Percentiles rank a stretch among this genome's conserved stretches.
These are phyloP conservation scores for Drosophila longiperda DNA, from an alignment of 2,888 invertebrate genomes.

Conservation along the genomic window DNA sequence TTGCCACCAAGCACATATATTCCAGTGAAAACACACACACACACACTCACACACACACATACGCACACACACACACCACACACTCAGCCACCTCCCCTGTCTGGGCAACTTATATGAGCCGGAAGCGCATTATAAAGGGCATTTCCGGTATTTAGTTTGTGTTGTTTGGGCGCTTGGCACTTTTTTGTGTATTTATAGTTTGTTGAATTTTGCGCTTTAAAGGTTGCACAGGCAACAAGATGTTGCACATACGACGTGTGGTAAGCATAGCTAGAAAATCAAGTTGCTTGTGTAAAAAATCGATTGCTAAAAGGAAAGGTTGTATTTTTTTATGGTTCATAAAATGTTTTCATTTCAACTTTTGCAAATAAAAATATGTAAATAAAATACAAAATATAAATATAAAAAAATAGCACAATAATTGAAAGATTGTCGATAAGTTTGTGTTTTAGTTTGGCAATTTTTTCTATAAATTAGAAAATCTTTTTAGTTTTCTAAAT, in stretches of 20 bases:
- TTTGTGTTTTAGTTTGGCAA: not conserved
- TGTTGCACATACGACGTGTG: constrained; percentile 48
- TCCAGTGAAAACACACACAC: constrained; percentile 2
- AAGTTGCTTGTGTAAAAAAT: not conserved
- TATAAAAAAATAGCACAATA: not conserved
- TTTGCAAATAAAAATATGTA: not conserved
- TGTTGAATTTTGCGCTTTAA: constrained; percentile 56
- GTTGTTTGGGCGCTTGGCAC: constrained; percentile 27
- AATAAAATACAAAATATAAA: not conserved
- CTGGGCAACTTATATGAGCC: constrained; percentile 68
- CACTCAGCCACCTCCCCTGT: constrained; percentile 34
- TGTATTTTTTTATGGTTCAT: not conserved
- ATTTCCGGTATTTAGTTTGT: constrained; percentile 76
- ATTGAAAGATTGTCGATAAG: not conserved
- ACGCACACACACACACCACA: not conserved
- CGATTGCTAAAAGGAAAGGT: not conserved
- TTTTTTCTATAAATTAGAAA: not conserved
- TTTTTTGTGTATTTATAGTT: constrained; percentile 59
- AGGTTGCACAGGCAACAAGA: constrained; percentile 12
- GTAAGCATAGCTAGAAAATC: not conserved
- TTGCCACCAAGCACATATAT: constrained; percentile 45
- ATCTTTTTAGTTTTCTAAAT: not conserved
- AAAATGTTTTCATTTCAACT: not conserved
- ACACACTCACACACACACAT: not conserved
- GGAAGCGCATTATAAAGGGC: constrained; percentile 80